These are phyloP conservation scores for Acrobasis suavella DNA, from an alignment of 2,888 invertebrate species.

Conservation along the genomic window DNA sequence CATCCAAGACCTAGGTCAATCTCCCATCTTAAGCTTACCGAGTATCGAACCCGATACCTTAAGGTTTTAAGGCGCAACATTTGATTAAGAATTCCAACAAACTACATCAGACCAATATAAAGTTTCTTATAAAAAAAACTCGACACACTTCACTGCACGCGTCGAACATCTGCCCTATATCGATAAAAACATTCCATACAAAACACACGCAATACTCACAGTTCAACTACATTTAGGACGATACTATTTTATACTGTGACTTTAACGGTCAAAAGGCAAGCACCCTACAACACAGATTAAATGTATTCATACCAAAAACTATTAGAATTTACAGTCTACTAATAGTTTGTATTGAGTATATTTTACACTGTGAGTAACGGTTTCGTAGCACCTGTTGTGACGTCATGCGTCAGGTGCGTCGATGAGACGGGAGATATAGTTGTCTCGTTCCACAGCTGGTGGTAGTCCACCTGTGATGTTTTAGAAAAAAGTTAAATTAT, in stretches of 20 bases:
- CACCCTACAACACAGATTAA: neutral
- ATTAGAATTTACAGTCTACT: neutral
- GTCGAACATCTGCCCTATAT: constrained; percentile 30
- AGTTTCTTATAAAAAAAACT: constrained; percentile 23
- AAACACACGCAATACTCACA: neutral
- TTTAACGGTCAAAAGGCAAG: constrained; percentile 7
- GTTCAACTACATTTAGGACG: neutral
- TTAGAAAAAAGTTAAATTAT: neutral
- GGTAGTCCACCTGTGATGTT: constrained; percentile 28
- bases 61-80: neutral
- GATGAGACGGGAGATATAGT: constrained; percentile 33
- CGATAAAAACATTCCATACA: constrained; percentile 1
- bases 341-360: neutral
- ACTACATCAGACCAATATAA: constrained; percentile 4
- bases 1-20: no score
- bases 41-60: neutral
- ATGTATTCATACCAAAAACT: neutral
- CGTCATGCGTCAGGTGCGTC: constrained; percentile 54
- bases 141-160: constrained; percentile 33
- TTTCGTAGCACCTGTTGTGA: constrained; percentile 54
- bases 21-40: no score
- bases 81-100: constrained; percentile 4
- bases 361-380: constrained; percentile 50
- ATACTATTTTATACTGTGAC: neutral
- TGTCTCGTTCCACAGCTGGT: constrained; percentile 29